Percentiles rank a stretch among this genome's conserved stretches.
Evolutionary conservation across 2,113 vertebrate species (phyloP).

Genomic region (Pelecanus crispus): DNA sequence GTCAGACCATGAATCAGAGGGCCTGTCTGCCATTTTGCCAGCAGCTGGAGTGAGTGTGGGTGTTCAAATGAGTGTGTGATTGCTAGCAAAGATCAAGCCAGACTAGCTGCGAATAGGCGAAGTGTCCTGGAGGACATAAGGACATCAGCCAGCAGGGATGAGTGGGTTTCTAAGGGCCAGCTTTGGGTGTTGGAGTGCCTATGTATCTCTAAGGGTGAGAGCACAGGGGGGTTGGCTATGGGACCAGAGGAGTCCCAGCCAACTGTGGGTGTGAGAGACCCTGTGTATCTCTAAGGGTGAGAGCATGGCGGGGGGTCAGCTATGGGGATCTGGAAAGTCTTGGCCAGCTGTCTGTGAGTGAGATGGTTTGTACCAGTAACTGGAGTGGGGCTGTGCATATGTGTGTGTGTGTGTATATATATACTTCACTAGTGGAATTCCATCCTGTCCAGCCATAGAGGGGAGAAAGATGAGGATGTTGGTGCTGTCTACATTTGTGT

Average conservation of each 20-base stretch:
- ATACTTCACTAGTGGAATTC: no score
- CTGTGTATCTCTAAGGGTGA: no score
- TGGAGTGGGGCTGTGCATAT: not conserved
- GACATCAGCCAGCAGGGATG: not conserved
- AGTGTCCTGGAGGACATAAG: not conserved
- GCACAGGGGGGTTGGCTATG: not conserved
- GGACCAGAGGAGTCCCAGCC: not conserved
- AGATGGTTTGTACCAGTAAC: not conserved
- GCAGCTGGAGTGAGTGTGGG: not conserved
- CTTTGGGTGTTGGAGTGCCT: not conserved
- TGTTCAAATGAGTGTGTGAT: not conserved
- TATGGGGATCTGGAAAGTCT: no score
- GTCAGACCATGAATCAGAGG: not conserved
- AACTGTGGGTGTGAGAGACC: no score
- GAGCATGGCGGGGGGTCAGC: no score
- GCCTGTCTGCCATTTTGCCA: not conserved
- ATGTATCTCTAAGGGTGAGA: not conserved
- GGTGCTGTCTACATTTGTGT: not conserved
- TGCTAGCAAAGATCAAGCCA: not conserved
- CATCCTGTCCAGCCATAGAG: no score
- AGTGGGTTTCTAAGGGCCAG: not conserved
- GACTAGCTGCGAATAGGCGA: not conserved
- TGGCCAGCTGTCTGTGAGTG: no score
- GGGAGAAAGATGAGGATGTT: not conserved
- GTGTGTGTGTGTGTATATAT: no score